phyloP scores from a whole-genome alignment of 2,113 vertebrate species.

The Pomatostomus ruficeps region DNA sequence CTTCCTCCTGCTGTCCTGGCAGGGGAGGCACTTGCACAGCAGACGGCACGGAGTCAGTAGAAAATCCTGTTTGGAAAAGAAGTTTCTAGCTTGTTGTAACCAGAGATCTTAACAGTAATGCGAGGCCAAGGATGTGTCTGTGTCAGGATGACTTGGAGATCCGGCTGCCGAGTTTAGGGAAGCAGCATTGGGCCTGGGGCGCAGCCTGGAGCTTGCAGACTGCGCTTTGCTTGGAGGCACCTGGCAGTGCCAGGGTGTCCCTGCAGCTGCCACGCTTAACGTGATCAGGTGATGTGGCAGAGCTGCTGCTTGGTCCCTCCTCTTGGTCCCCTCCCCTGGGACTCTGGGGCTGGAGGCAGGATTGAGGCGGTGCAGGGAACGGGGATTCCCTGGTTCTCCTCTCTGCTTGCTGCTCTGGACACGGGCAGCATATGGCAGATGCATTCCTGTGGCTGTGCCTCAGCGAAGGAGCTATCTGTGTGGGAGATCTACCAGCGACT shows the following conservation, averaged over 20 bases:
- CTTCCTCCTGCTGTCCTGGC: constrained; percentile 7
- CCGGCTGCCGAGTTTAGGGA: not conserved
- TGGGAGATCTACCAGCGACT: constrained; percentile 27
- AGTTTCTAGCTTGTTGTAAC: not conserved
- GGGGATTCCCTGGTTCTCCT: not conserved
- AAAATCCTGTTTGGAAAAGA: constrained; percentile 11
- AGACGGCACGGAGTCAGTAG: constrained; percentile 1
- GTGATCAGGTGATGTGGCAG: not conserved
- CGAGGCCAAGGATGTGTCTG: not conserved
- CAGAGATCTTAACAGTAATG: not conserved
- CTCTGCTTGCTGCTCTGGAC: not conserved
- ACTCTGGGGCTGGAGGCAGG: not conserved
- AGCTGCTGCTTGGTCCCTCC: not conserved
- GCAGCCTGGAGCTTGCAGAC: not conserved
- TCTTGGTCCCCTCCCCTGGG: not conserved
- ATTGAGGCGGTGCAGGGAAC: not conserved
- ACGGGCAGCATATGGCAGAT: not conserved
- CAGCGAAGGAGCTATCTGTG: constrained; percentile 3
- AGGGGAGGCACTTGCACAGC: not conserved
- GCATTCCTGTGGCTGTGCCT: constrained; percentile 24
- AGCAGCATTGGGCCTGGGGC: not conserved
- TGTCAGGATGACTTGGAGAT: not conserved
- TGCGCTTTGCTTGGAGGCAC: not conserved
- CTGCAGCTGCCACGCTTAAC: not conserved
- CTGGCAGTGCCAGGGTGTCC: not conserved